phyloP scores from a whole-genome alignment of 2,113 vertebrate species.

The Telmatochromis sp. region DNA sequence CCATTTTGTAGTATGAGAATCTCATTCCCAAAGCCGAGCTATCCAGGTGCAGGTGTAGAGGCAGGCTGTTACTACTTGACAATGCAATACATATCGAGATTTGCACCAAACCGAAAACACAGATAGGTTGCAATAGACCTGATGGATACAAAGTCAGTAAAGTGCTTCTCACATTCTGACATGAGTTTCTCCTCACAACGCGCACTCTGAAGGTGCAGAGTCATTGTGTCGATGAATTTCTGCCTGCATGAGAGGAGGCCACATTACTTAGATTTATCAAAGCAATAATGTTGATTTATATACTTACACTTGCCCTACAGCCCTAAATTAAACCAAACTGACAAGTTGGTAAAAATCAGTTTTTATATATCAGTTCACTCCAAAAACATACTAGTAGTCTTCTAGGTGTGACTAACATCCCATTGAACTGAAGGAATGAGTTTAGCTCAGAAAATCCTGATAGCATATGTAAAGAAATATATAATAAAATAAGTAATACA shows the following conservation, averaged over 20 bases:
- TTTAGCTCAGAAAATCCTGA: neutral
- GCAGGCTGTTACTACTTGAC: neutral
- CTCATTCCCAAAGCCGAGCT: neutral
- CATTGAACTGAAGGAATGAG: neutral
- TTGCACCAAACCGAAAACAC: neutral
- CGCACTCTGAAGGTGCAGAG: neutral
- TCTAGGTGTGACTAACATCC: neutral
- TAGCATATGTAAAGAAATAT: neutral
- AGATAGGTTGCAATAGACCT: neutral
- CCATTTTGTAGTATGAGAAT: neutral
- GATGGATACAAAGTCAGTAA: neutral
- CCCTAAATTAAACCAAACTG: neutral
- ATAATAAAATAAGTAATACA: neutral
- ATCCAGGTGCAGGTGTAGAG: neutral
- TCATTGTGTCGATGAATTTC: accelerated
- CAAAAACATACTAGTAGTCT: neutral
- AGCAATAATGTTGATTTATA: neutral
- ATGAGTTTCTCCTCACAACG: neutral
- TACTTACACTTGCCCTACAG: neutral
- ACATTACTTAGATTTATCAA: neutral
- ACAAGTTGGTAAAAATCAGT: neutral
- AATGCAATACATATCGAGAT: neutral
- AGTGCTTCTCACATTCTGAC: neutral
- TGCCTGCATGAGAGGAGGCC: neutral
- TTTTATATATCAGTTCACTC: neutral